A percentile compares a stretch with the other conserved stretches of the same genome.
Conservation (phyloP, 2,797 vertebrate species). For the Steatocranus sp. region DNA sequence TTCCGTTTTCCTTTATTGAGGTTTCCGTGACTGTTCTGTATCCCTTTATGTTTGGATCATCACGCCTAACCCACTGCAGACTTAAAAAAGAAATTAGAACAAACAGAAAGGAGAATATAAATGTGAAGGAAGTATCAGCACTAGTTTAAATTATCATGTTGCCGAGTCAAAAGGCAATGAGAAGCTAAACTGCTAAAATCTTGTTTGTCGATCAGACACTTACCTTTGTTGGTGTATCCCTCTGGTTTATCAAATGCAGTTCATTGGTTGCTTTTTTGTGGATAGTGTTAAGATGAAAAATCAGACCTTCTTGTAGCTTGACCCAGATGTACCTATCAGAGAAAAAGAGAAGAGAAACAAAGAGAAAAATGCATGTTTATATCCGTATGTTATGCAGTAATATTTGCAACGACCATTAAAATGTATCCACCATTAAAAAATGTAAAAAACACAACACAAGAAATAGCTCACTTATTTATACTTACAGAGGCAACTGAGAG, state of each 20-base stretch:
- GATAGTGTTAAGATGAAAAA: neutral
- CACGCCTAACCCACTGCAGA: neutral
- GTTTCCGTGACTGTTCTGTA: neutral
- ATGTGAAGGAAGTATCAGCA: neutral
- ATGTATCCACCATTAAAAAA: neutral
- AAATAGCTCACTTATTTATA: neutral
- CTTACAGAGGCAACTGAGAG: neutral
- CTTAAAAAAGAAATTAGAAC: constrained; percentile 28
- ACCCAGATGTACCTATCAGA: neutral
- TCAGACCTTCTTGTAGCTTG: neutral
- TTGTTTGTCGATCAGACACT: constrained; percentile 3
- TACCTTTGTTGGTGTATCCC: constrained; percentile 4
- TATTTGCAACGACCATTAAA: neutral
- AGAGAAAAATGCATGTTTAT: neutral
- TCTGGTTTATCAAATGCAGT: neutral
- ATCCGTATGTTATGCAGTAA: neutral
- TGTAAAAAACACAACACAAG: neutral
- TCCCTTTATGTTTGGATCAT: neutral
- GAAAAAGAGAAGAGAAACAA: constrained; percentile 11
- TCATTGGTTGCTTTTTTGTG: neutral
- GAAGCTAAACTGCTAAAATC: neutral
- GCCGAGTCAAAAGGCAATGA: neutral
- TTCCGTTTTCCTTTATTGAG: constrained; percentile 2
- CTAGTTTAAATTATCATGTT: neutral
- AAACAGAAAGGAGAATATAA: constrained; percentile 16